Base-by-base conservation (phyloP, 2,797 vertebrate genomes). In the Ambastaia sidthimunki region DNA sequence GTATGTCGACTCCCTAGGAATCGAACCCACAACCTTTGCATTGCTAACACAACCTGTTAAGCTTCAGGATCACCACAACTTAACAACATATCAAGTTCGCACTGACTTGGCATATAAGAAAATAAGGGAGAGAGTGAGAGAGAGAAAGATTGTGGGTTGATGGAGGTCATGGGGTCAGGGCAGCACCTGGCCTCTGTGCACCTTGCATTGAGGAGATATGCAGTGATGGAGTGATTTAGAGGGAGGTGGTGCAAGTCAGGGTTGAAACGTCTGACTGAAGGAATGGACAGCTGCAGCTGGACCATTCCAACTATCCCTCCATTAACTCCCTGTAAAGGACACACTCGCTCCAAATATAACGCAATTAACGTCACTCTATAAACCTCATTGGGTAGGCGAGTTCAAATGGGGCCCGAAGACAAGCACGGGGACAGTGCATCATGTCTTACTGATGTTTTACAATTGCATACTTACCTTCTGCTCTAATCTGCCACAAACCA, bases 281-380 rank as follows among this genome's bases (percentile, higher is more conserved):
- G 92, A 93, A 93, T 89, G 86, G 89, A 92, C 93, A 94, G 92
- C 91, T 94, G 93, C 86, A 87, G 80, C 67, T 85, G 86, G 71
- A 89, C 81, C 91, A 93, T 93, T 91, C 88, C 92, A 93, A 89
- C 91, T 91, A 93, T 93, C 90, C 89, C 91, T 92, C 92, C 90
- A 90, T 90, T 86, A 90, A 88, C 88, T 71, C 86, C 76, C 85
- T 84, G 66, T 88, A 71, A 83, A 89, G 86, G 87, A 89, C 85
- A 88, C 90, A 87, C 87, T 85, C 62, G 71, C 85, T 84, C 90
- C 90, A 91, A 93, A 92, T 90, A 93, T 92, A 94, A 87, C 87
- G 71, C 90, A 88, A 92, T 93, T 92, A 92, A 91, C 89, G 91
- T 93, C 93, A 93, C 76, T 6, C 82, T 62, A 41, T 76, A 88